phyloP scores from a whole-genome alignment of 2,888 invertebrate species.

The Arctia plantaginis region DNA sequence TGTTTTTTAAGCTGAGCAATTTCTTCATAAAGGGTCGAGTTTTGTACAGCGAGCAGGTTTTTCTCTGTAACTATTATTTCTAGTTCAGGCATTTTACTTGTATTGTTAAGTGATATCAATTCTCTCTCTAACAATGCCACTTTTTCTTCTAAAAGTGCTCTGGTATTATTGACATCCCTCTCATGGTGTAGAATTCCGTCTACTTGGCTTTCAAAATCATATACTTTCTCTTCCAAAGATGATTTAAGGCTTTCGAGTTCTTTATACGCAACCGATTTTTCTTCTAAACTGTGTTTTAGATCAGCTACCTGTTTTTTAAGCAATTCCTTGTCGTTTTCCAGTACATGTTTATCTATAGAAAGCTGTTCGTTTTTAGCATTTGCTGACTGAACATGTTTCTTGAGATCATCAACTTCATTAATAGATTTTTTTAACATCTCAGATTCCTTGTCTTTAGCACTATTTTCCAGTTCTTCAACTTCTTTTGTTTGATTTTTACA shows the following conservation, averaged over 20 bases:
- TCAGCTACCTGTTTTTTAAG: constrained; percentile 79
- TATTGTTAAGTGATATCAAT: constrained; percentile 35
- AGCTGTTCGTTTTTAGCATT: constrained; percentile 81
- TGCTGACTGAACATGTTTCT: constrained; percentile 67
- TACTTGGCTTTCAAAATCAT: constrained; percentile 45
- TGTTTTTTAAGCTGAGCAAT: constrained; percentile 53
- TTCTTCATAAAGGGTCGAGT: constrained; percentile 55
- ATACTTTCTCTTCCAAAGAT: constrained; percentile 41
- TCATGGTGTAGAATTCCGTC: constrained; percentile 42
- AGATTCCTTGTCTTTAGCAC: constrained; percentile 63
- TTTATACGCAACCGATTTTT: constrained; percentile 41
- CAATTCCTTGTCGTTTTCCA: constrained; percentile 83
- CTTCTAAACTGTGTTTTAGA: constrained; percentile 63
- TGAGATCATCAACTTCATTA: constrained; percentile 77
- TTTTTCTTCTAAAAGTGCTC: constrained; percentile 58
- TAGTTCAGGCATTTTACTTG: constrained; percentile 23
- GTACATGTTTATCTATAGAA: constrained; percentile 82
- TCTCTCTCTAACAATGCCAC: constrained; percentile 50
- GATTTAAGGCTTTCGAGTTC: constrained; percentile 42
- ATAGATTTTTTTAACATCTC: constrained; percentile 66
- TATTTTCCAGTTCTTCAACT: constrained; percentile 81
- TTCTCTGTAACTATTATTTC: constrained; percentile 57
- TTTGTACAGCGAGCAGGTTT: constrained; percentile 54
- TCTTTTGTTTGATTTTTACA: constrained; percentile 80
- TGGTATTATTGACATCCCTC: constrained; percentile 59